phyloP scores from a whole-genome alignment of 2,113 vertebrate genomes.

The Sceloporus tristichus region DNA sequence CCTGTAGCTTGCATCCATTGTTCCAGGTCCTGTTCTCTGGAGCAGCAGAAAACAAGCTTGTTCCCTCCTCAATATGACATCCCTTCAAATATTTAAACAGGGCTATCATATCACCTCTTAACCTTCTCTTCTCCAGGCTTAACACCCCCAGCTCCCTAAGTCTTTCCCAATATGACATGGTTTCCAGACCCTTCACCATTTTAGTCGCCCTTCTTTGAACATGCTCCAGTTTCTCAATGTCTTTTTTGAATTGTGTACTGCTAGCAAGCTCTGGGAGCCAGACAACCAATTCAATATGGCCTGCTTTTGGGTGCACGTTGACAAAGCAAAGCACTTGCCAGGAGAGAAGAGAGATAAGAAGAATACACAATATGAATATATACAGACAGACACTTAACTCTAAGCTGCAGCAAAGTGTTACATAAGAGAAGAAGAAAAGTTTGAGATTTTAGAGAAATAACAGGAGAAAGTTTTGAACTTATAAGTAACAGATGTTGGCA shows the following conservation, averaged over 20 bases:
- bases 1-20: too few species aligned
- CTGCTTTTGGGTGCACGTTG: neutral
- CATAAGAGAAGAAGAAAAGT: neutral
- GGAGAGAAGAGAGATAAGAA: neutral
- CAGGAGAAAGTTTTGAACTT: neutral
- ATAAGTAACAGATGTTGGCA: neutral
- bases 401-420: neutral
- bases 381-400: neutral
- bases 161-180: too few species aligned
- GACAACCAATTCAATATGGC: neutral
- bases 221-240: too few species aligned
- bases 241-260: neutral
- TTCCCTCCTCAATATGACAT: too few species aligned
- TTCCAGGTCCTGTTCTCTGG: too few species aligned
- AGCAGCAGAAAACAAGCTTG: too few species aligned
- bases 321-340: neutral
- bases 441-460: neutral
- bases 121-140: too few species aligned
- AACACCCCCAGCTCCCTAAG: too few species aligned
- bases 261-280: neutral
- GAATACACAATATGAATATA: neutral
- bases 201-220: too few species aligned
- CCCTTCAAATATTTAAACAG: too few species aligned
- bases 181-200: too few species aligned
- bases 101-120: too few species aligned